Percentiles rank a stretch among this genome's conserved stretches.
Evolutionary conservation across 2,113 vertebrate genomes (phyloP).

Genomic region (Falco punctatus): DNA sequence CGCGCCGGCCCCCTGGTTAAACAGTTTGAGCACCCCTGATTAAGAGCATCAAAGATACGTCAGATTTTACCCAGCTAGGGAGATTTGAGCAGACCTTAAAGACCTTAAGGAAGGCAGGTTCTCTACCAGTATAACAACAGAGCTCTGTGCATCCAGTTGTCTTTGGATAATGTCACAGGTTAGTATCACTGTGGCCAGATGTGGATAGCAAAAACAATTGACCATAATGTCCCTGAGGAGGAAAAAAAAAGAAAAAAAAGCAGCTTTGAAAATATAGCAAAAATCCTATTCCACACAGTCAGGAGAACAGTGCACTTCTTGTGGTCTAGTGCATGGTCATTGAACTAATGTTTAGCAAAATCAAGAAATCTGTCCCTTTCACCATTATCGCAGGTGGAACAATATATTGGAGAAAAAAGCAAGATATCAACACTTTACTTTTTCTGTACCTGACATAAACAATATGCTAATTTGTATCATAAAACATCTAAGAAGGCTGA

Average conservation of each 20-base stretch:
- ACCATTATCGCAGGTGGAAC: neutral
- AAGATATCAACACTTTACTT: neutral
- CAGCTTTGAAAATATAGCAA: neutral
- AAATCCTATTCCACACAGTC: neutral
- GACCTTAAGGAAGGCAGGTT: neutral
- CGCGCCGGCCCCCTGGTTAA: too few species aligned
- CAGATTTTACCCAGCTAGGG: neutral
- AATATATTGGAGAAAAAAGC: neutral
- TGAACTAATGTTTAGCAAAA: neutral
- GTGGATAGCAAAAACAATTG: neutral
- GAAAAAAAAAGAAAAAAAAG: neutral
- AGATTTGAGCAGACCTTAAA: neutral
- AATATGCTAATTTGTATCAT: neutral
- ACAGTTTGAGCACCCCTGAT: too few species aligned
- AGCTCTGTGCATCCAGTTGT: neutral
- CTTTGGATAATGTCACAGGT: neutral
- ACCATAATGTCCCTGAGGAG: neutral
- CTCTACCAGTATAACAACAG: neutral
- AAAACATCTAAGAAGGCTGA: neutral
- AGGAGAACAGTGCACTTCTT: neutral
- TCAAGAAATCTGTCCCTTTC: neutral
- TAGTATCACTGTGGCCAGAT: neutral
- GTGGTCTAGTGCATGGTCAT: accelerated
- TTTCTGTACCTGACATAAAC: neutral
- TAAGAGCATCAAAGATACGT: neutral